Percentiles rank a stretch among this genome's conserved stretches.
Evolutionary conservation across 23 tunicate species (phyloP).

Genomic region (Phallusia fumigata): DNA sequence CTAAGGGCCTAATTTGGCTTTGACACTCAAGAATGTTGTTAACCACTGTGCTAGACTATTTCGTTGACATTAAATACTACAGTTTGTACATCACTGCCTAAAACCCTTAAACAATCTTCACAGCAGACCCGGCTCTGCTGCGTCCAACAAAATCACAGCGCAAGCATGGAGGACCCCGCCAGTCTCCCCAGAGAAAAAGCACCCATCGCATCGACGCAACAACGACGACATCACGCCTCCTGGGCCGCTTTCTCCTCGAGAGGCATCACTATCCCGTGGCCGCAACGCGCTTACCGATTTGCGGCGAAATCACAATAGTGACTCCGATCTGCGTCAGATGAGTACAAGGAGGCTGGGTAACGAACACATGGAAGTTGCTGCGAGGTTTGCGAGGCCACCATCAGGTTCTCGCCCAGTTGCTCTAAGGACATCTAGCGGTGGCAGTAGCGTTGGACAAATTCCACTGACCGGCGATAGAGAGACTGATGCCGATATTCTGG

Average conservation of each 20-base stretch:
- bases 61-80: too few relatives aligned
- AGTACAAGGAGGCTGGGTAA: not conserved
- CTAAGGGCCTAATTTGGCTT: too few relatives aligned
- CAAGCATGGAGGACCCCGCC: slow-evolving; percentile 56
- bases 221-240: slow-evolving; percentile 42
- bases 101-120: too few relatives aligned
- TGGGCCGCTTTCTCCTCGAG: slow-evolving; percentile 67
- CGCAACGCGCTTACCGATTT: slow-evolving; percentile 58
- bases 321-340: slow-evolving; percentile 9
- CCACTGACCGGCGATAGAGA: slow-evolving; percentile 89
- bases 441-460: not conserved
- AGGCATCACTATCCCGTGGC: slow-evolving; percentile 36
- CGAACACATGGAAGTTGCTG: slow-evolving; percentile 3
- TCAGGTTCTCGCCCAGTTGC: slow-evolving; percentile 14
- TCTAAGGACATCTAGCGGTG: slow-evolving; percentile 13
- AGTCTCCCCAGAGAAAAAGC: slow-evolving; percentile 15
- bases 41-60: too few relatives aligned
- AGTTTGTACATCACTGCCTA: too few relatives aligned
- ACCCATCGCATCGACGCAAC: slow-evolving; percentile 1
- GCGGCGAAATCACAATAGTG: slow-evolving; percentile 15
- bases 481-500: slow-evolving; percentile 95
- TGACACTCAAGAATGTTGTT: too few relatives aligned
- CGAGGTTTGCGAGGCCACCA: slow-evolving; percentile 26
- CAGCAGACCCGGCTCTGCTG: not conserved
- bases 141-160: not conserved